Percentiles rank a stretch among this genome's conserved stretches.
These are phyloP conservation scores for Stomatorhinus walkeri DNA, from an alignment of 2,797 vertebrate genomes.

Conservation along the genomic window DNA sequence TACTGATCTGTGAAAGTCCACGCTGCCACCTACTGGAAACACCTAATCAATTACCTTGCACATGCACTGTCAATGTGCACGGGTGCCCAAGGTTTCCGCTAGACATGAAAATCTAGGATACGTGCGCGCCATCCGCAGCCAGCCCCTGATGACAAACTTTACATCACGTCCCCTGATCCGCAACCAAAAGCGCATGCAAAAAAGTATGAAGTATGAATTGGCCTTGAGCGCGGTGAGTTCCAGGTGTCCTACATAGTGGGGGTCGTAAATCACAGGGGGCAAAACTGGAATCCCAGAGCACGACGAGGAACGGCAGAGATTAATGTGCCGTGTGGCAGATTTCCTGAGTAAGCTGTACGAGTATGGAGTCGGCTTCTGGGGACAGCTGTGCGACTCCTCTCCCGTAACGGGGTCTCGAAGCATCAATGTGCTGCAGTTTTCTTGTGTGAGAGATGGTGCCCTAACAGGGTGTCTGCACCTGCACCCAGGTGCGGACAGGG, in stretches of 20 bases:
- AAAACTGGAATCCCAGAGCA: background rate
- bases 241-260: constrained; percentile 1
- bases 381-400: background rate
- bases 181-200: background rate
- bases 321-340: background rate
- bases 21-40: background rate
- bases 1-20: background rate
- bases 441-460: background rate
- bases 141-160: background rate
- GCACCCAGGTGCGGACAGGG: background rate
- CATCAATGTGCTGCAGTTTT: background rate
- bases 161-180: background rate
- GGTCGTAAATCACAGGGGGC: background rate
- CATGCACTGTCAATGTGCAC: background rate
- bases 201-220: background rate
- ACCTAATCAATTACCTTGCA: background rate
- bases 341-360: background rate
- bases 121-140: background rate
- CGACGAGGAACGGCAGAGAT: background rate
- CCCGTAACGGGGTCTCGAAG: background rate
- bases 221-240: background rate
- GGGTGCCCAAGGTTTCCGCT: background rate
- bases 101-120: background rate
- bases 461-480: background rate
- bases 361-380: background rate